Percentiles rank a stretch among this genome's conserved stretches.
Evolutionary conservation across 2,888 invertebrate species (phyloP).

Genomic region (Plusia festucae): DNA sequence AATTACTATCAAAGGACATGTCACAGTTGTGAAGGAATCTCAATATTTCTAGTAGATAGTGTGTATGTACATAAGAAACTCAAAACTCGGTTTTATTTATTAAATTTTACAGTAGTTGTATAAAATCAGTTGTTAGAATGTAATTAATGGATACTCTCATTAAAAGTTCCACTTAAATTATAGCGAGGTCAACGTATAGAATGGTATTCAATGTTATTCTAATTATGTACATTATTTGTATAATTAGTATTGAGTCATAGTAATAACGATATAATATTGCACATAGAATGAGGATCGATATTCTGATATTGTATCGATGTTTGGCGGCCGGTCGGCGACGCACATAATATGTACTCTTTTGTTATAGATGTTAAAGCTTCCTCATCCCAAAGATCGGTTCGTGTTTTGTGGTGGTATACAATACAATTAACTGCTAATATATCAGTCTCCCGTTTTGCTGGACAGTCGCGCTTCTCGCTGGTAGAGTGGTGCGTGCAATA

Average conservation of each 20-base stretch:
- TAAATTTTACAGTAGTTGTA: slow-evolving; percentile 72
- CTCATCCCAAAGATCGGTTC: slow-evolving; percentile 84
- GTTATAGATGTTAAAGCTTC: slow-evolving; percentile 71
- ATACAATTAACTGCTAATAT: slow-evolving; percentile 47
- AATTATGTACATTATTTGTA: slow-evolving; percentile 75
- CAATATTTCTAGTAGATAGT: slow-evolving; percentile 68
- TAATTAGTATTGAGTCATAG: slow-evolving; percentile 74
- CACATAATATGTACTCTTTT: slow-evolving; percentile 74
- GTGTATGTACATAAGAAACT: slow-evolving; percentile 75
- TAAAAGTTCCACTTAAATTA: slow-evolving; percentile 74
- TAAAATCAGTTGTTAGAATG: slow-evolving; percentile 66
- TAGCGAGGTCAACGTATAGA: slow-evolving; percentile 70
- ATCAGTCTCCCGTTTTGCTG: slow-evolving; percentile 36
- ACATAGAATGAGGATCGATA: slow-evolving; percentile 64
- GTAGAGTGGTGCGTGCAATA: slow-evolving; percentile 22
- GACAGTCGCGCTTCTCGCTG: slow-evolving; percentile 28
- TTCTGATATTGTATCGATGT: slow-evolving; percentile 47
- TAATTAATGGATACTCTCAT: slow-evolving; percentile 71
- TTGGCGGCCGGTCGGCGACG: slow-evolving; percentile 61
- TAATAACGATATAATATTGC: slow-evolving; percentile 73
- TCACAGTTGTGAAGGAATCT: slow-evolving; percentile 80
- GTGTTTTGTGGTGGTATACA: slow-evolving; percentile 61
- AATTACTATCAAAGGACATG: slow-evolving; percentile 69
- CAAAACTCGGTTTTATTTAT: slow-evolving; percentile 78
- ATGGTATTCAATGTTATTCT: slow-evolving; percentile 78